Base-by-base conservation (phyloP, 1,140 invertebrate genomes). In the Camponotus vicinus region DNA sequence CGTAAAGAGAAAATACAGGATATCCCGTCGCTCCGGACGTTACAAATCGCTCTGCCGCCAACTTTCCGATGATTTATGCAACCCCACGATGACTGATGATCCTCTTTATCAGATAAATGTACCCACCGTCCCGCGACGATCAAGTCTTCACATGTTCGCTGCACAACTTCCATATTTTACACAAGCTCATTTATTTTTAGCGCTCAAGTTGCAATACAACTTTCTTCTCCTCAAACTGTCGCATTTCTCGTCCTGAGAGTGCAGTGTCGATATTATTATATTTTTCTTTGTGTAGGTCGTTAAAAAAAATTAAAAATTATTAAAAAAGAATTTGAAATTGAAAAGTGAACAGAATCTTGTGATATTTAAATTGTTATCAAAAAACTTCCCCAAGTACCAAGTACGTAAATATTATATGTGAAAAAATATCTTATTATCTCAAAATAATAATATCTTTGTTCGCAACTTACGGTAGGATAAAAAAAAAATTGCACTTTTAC, bases 51-150 rank as follows among this genome's bases (percentile, higher is more conserved):
- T 69, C 77, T 13, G n/a, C 77, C 64, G 63, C 63, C 77, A 79
- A 79, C 77, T 79, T 67, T 69, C 77, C 77, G 63, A 79, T 69
- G 77, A 79, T 79, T 69, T 79, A 79, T 79, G 77, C 63, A 79
- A 55, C 64, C 57, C n/a, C 63, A n/a, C 32, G 77, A 79, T 79
- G 77, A 79, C 77, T 79, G 77, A 79, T 79, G 77, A 79, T 67
- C 45, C 63, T 79, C 77, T 79, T 79, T 69, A 79, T 79, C 77
- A 79, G 77, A 79, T 79, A 79, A 79, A 79, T 79, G 77, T 79
- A 79, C 63, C 15, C 52, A 69, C 40, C 40, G 64, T 69, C 34
- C 45, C 13, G 77, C 64, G 77, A 69, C 63, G 77, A 79, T 79
- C 77, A 79, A 79, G 63, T 79, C 45, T 37, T 79, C 77, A 69